Base-by-base conservation (phyloP, 2,797 vertebrate species). In the Clamator glandarius region DNA sequence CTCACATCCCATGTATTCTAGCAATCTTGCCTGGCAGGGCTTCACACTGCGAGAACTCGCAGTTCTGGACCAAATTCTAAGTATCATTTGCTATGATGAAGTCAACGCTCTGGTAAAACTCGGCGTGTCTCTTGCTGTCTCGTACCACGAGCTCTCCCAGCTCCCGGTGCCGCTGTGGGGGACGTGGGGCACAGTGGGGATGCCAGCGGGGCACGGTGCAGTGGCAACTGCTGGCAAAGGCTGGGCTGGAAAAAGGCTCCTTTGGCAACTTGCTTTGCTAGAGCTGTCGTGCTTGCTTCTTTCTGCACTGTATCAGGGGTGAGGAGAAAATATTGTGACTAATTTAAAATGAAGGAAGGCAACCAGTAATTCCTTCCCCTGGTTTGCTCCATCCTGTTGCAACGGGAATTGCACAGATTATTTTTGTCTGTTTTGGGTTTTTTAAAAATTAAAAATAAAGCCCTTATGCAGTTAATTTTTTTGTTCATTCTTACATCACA, bases 21-120 rank as follows among this genome's bases (percentile, higher is more conserved):
- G 89, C 84, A 90, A 36, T 52, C 36, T 48, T 79, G 84, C 93
- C 93, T 23, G 28, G 84, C 85, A 88, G 91, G 58, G 86, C 92
- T 93, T 94, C 75, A 57, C 4, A 24, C 92, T 50, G 92, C 19
- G 41, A 84, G 70, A 81, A n/a, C 78, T 39, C 20, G 25, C 84
- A 33, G 77, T 76, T 93, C 92, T 31, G 92, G 87, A 84, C 93
- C 50, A 46, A 84, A 90, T 96, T 94, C 81, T 39, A 57, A 36
- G 76, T 20, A 12, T 64, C 52, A 59, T 75, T 94, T 91, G 82
- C 83, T 80, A 70, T 57, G 93, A 85, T 36, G 80, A 87, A 90
- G 78, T 18, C 29, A 93, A 84, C 95, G 92, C 88, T 79, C 52
- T 74, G 82, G 62, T 74, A 87, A 77, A 79, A 66, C 70, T 82